A percentile compares a stretch with the other conserved stretches of the same genome.
These are phyloP conservation scores for Nerophis ophidion DNA, from an alignment of 2,113 vertebrate genomes.

Conservation along the genomic window DNA sequence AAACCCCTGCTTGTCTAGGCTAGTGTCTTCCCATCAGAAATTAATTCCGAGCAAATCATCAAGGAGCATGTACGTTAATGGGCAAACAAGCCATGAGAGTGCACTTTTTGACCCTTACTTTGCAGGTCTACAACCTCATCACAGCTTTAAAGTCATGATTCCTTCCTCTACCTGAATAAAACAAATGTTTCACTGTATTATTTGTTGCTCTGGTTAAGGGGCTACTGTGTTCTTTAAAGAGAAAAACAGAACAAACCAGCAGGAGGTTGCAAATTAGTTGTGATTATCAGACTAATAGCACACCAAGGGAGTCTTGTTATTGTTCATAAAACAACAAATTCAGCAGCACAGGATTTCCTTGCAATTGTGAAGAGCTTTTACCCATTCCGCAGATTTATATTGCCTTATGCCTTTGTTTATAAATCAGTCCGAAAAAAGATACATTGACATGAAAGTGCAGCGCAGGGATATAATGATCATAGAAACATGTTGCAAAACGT, in stretches of 20 bases:
- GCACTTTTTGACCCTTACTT: not conserved
- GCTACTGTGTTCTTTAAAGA: not conserved
- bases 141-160: conserved; percentile 9
- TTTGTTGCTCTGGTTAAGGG: no score
- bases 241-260: conserved; percentile 15
- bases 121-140: conserved; percentile 18
- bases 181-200: not conserved
- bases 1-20: not conserved
- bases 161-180: conserved; percentile 1
- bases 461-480: no score
- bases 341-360: not conserved
- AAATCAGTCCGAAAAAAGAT: conserved; percentile 1
- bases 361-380: not conserved
- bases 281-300: conserved; percentile 34
- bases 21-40: conserved; percentile 1
- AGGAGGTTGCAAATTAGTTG: conserved; percentile 36
- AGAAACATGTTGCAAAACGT: no score
- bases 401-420: not conserved
- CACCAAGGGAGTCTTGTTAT: conserved; percentile 6
- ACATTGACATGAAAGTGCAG: no score
- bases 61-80: not conserved
- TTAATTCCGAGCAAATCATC: not conserved
- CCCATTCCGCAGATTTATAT: not conserved
- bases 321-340: conserved; percentile 20
- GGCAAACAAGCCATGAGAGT: not conserved